Conservation (phyloP, 2,797 vertebrate species). For the Enteromius thamalakanensis region DNA sequence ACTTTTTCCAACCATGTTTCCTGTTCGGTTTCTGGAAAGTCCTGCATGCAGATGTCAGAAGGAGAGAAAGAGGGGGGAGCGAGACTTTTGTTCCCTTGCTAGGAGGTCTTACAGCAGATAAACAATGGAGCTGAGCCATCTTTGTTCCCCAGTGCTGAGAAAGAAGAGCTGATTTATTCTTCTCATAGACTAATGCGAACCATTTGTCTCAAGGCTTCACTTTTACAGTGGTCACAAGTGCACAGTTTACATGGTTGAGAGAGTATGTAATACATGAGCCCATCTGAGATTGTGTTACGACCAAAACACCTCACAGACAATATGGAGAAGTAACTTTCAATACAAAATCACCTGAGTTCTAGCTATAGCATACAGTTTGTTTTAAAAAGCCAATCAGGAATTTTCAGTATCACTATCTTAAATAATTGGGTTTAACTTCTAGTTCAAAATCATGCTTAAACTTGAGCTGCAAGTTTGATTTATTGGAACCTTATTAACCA, state of each 20-base stretch:
- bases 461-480: not conserved
- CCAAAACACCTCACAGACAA: not conserved
- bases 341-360: not conserved
- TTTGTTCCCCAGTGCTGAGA: conserved; percentile 2
- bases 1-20: not conserved
- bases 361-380: too few species aligned
- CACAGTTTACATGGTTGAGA: conserved; percentile 13
- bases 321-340: not conserved
- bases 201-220: conserved; percentile 31
- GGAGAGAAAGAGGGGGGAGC: not conserved
- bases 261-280: conserved; percentile 1
- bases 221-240: conserved; percentile 18
- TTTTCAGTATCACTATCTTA: not conserved
- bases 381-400: not conserved
- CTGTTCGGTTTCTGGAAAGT: conserved; percentile 24
- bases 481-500: not conserved
- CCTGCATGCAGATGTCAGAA: not conserved
- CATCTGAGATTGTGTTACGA: not conserved
- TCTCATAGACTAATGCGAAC: conserved; percentile 33
- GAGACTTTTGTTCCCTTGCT: conserved; percentile 10
- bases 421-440: conserved; percentile 7
- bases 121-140: conserved; percentile 37
- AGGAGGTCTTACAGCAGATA: conserved; percentile 42
- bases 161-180: conserved; percentile 41
- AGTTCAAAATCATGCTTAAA: not conserved